phyloP scores from a whole-genome alignment of 2,888 invertebrate species.

The Toxonevra muliebris region DNA sequence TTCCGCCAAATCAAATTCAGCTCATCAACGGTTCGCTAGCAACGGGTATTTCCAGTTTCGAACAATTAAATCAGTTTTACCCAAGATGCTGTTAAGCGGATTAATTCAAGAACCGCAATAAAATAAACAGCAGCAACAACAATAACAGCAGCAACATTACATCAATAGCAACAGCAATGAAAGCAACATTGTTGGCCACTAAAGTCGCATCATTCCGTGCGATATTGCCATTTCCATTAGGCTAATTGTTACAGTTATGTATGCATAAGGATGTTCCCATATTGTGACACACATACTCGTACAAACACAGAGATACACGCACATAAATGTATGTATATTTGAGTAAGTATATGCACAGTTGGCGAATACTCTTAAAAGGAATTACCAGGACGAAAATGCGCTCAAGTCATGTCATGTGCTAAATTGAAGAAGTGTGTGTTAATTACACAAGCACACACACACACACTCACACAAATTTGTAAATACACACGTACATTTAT shows the following conservation, averaged over 20 bases:
- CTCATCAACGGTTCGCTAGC: too few relatives aligned
- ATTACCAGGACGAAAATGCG: not conserved
- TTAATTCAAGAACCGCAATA: constrained; percentile 1
- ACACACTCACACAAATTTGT: constrained; percentile 2
- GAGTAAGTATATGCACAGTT: not conserved
- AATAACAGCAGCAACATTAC: constrained; percentile 18
- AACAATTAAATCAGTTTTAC: too few relatives aligned
- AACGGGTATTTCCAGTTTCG: too few relatives aligned
- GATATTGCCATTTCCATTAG: constrained; percentile 21
- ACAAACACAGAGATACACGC: too few relatives aligned
- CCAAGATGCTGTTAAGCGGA: not conserved
- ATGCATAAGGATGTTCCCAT: not conserved
- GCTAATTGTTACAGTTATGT: constrained; percentile 30
- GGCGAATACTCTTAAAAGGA: constrained; percentile 22
- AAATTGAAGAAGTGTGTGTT: constrained; percentile 24
- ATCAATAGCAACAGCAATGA: not conserved
- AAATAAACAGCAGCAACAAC: not conserved
- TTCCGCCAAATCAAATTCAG: too few relatives aligned
- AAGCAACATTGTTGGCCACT: not conserved
- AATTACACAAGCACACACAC: constrained; percentile 23
- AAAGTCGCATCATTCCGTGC: constrained; percentile 7
- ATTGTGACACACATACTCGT: not conserved
- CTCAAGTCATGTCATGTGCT: not conserved
- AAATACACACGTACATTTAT: not conserved
- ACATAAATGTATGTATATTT: too few relatives aligned